phyloP scores from a whole-genome alignment of 2,888 invertebrate genomes.

The Ischnus inquisitorius region DNA sequence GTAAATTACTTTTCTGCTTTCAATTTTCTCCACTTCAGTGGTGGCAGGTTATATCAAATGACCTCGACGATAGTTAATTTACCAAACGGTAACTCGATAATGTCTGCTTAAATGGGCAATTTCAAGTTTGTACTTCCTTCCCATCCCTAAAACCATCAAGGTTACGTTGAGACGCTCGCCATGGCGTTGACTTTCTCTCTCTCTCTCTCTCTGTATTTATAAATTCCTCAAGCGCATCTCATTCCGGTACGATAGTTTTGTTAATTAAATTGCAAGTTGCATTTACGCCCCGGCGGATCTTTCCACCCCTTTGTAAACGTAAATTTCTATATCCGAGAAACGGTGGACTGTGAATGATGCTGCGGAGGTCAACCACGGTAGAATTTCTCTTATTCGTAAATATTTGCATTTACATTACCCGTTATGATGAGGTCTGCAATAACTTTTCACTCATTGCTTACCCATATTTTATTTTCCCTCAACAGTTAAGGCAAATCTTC shows the following conservation, averaged over 20 bases:
- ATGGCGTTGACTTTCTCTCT: neutral
- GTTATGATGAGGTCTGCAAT: neutral
- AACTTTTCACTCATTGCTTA: neutral
- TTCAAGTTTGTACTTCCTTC: conserved; percentile 45
- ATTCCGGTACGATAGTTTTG: conserved; percentile 32
- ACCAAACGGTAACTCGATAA: conserved; percentile 40
- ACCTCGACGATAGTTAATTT: conserved; percentile 12
- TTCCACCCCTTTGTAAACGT: neutral
- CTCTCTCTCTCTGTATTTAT: neutral
- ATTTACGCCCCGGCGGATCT: neutral
- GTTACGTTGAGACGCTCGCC: neutral
- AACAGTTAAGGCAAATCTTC: neutral
- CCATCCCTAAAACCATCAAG: conserved; percentile 9
- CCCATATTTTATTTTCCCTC: neutral
- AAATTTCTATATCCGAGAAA: neutral
- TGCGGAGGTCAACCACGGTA: neutral
- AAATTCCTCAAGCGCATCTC: conserved; percentile 13
- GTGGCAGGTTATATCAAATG: conserved; percentile 1
- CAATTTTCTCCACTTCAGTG: neutral
- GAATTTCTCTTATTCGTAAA: neutral
- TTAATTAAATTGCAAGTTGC: conserved; percentile 48
- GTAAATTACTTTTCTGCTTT: conserved; percentile 3
- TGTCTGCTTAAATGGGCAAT: conserved; percentile 55
- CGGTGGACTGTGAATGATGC: neutral
- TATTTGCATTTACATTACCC: conserved; percentile 1